Evolutionary conservation across 2,113 vertebrate genomes (phyloP), one percentile per base, ranked within the genome.

Genomic region (Oreochromis tanganicae): DNA sequence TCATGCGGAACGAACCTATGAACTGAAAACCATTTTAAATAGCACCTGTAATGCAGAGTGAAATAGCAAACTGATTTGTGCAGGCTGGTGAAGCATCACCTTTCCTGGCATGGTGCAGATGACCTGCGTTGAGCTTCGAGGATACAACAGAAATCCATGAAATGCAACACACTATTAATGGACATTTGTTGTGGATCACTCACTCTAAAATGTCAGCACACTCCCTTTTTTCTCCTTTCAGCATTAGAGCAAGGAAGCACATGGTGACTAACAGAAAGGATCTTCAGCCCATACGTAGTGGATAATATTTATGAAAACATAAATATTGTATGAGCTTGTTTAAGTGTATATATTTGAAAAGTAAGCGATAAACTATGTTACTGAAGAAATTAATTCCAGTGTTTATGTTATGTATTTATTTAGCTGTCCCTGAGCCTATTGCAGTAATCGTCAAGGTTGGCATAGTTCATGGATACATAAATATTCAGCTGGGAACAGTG

Each of bases 171-270:
- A 52, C 88, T 89, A 88, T 94, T 95, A 94, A 92, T 84, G 79
- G 89, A 84, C 80, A 90, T 94, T 88, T 94, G 92, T 85, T 88
- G 90, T 91, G 95, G 91, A 91, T 94, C 92, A 92, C 90, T 95
- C 90, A 83, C 92, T 92, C 89, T 87, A 92, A 94, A 94, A 96
- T 95, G 95, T 96, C 95, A 96, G 87, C 88, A 80, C 85, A 82
- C 87, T 82, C 90, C 84, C 94, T 24, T 34, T 29, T 87, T 89
- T 36, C 34, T 34, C 84, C 29, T 36, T 29, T 14, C 4, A 36
- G 27, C 6, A 13, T 61, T 63, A 11, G 50, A 90, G 89, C 41
- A 43, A 82, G 59, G 61, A 59, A 61, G 78, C 11, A 50, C 80
- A 27, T 85, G 85, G 92, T 88, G 89, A 85, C 75, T 83, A 84